These are phyloP conservation scores for Microctenopoma stevenorrisi DNA, from an alignment of 2,797 vertebrate species.

Conservation along the genomic window DNA sequence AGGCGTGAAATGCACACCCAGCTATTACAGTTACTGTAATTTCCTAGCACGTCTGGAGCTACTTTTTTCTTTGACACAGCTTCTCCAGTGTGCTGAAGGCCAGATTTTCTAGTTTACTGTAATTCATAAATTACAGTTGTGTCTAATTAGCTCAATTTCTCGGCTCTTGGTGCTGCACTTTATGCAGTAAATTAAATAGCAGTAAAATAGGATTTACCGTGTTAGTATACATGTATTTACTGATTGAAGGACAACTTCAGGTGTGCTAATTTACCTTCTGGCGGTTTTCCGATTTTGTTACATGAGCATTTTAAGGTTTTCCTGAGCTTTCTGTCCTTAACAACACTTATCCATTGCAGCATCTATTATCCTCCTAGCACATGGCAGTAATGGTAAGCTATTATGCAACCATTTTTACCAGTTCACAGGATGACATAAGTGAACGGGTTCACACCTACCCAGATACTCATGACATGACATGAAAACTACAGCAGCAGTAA, in stretches of 20 bases:
- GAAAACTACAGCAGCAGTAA: background rate
- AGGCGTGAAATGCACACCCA: conserved; percentile 5
- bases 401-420: conserved; percentile 26
- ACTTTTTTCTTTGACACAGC: background rate
- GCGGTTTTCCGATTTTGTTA: background rate
- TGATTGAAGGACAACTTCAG: conserved; percentile 1
- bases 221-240: conserved; percentile 8
- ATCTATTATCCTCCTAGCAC: conserved; percentile 15
- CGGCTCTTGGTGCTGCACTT: conserved; percentile 1
- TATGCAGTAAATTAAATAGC: background rate
- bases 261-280: background rate
- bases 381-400: conserved; percentile 3
- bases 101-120: background rate
- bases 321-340: background rate
- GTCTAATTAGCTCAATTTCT: conserved; percentile 7
- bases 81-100: background rate
- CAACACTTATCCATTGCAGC: background rate
- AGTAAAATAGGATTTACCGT: background rate
- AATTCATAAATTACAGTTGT: conserved; percentile 15
- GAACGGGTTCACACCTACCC: background rate
- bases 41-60: background rate
- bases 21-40: conserved; percentile 8
- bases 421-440: conserved; percentile 8
- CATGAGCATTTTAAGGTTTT: background rate
- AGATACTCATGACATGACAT: too few relatives aligned